Percentiles rank a stretch among this genome's conserved stretches.
Conservation (phyloP, 1,140 invertebrate species). For the Trichonephila clavata region DNA sequence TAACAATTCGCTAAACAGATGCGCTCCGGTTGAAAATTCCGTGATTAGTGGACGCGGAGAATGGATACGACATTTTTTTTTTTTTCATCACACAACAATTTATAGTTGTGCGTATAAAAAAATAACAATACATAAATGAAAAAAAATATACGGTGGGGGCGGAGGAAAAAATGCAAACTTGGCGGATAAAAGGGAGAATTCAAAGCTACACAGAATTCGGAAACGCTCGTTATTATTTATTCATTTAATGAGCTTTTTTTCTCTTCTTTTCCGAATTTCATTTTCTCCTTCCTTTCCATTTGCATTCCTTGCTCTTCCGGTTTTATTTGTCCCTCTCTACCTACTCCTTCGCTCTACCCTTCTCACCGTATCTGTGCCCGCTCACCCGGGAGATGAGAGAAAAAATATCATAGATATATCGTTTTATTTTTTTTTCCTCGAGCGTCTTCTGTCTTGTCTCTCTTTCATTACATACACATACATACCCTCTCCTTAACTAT, state of each 20-base stretch:
- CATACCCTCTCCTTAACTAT: background rate
- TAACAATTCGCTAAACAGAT: constrained; percentile 42
- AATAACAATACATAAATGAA: background rate
- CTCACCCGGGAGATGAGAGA: constrained; percentile 10
- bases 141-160: constrained; percentile 16
- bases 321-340: constrained; percentile 50
- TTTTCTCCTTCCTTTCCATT: constrained; percentile 72
- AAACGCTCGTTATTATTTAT: constrained; percentile 76
- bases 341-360: background rate
- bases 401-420: constrained; percentile 15
- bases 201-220: constrained; percentile 63
- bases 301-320: constrained; percentile 71
- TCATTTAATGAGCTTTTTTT: constrained; percentile 75
- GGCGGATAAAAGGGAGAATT: constrained; percentile 58
- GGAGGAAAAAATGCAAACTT: constrained; percentile 59
- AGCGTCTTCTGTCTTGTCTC: constrained; percentile 8
- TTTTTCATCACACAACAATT: constrained; percentile 7
- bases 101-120: constrained; percentile 27
- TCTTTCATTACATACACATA: constrained; percentile 45
- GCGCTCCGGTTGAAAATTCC: constrained; percentile 11
- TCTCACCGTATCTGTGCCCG: background rate
- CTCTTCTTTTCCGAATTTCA: constrained; percentile 67
- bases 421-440: background rate
- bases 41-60: constrained; percentile 41
- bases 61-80: background rate